Percentiles rank a stretch among this genome's conserved stretches.
Conservation (phyloP, 1,140 invertebrate species). For the Drosophila baimaii region DNA sequence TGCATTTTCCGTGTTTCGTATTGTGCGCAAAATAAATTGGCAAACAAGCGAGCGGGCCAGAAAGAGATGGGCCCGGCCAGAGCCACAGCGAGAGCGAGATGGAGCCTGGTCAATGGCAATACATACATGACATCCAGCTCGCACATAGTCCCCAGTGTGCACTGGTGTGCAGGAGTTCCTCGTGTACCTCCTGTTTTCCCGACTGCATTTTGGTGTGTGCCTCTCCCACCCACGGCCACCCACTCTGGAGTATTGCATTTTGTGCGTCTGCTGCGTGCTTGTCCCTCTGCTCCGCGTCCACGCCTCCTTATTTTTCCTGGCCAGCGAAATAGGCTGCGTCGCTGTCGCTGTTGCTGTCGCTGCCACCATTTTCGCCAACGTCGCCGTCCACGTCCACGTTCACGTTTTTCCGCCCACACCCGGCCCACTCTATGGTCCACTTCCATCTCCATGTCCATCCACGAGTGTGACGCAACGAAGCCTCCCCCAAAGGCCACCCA, state of each 20-base stretch:
- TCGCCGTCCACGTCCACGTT: slow-evolving; percentile 17
- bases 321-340: slow-evolving; percentile 62
- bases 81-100: slow-evolving; percentile 2
- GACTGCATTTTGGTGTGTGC: slow-evolving; percentile 64
- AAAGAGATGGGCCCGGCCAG: slow-evolving; percentile 34
- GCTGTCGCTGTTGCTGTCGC: slow-evolving; percentile 26
- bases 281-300: slow-evolving; percentile 12
- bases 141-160: slow-evolving; percentile 61
- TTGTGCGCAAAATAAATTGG: slow-evolving; percentile 82
- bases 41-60: slow-evolving; percentile 71
- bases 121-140: slow-evolving; percentile 67
- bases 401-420: slow-evolving; percentile 25
- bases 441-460: slow-evolving; percentile 1
- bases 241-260: slow-evolving; percentile 51
- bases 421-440: not conserved
- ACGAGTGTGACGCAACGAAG: slow-evolving; percentile 26
- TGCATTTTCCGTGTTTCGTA: slow-evolving; percentile 81
- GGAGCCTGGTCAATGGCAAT: slow-evolving; percentile 68
- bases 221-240: not conserved
- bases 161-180: slow-evolving; percentile 26
- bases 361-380: slow-evolving; percentile 27
- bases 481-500: slow-evolving; percentile 12
- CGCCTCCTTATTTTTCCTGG: slow-evolving; percentile 34
- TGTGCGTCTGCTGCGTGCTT: slow-evolving; percentile 57
- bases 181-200: slow-evolving; percentile 39